These are phyloP conservation scores for Cassiopea xamachana DNA, from an alignment of 30 jellyfish, hydroid and myxozoan genomes.

Conservation along the genomic window DNA sequence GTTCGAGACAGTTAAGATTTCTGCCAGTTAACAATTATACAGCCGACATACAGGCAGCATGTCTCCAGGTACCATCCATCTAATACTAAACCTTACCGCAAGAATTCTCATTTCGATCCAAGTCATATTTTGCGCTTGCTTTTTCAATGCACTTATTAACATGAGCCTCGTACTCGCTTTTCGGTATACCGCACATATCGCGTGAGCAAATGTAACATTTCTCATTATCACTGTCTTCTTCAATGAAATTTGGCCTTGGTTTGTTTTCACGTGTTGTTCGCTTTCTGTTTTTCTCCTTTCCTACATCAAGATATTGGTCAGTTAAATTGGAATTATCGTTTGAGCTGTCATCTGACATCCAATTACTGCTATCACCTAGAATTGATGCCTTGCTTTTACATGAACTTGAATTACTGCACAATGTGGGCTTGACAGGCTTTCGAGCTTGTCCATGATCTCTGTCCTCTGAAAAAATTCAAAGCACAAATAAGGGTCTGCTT, in stretches of 20 bases:
- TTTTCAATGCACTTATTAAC: not conserved
- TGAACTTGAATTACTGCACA: not conserved
- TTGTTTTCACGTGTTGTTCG: not conserved
- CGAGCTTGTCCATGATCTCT: not conserved
- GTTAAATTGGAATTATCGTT: not conserved
- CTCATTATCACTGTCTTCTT: slow-evolving; percentile 23
- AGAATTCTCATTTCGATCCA: not conserved
- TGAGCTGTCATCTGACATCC: slow-evolving; percentile 37
- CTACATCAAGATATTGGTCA: not conserved
- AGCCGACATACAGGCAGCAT: not conserved
- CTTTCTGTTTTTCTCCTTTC: not conserved
- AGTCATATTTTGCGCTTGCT: not conserved
- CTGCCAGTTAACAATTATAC: not conserved
- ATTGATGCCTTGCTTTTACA: not conserved
- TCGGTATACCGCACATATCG: not conserved
- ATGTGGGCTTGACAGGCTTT: not conserved
- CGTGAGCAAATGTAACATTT: slow-evolving; percentile 11
- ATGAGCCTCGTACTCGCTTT: not conserved
- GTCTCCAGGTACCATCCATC: not conserved
- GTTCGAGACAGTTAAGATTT: too few species aligned
- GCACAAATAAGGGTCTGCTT: not conserved
- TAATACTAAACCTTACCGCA: not conserved
- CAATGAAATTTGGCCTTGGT: not conserved
- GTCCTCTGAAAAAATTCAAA: not conserved
- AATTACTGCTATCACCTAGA: not conserved